Percentiles rank a stretch among this genome's conserved stretches.
Conservation (phyloP, 2,113 vertebrate genomes). For the Brienomyrus brachyistius region DNA sequence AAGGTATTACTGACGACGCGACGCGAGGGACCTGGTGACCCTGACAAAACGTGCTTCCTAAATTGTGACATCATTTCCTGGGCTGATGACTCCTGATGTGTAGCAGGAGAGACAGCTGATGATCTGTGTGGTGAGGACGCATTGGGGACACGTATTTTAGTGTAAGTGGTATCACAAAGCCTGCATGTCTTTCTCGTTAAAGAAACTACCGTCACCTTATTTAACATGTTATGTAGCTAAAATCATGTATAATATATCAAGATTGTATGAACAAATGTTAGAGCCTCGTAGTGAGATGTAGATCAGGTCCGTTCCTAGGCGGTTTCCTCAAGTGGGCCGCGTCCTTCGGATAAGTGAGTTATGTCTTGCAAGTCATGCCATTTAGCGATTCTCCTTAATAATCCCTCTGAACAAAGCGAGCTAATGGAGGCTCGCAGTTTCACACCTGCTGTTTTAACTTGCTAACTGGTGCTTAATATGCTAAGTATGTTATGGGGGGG, state of each 20-base stretch:
- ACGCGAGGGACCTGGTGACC: background rate
- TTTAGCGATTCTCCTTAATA: conserved; percentile 64
- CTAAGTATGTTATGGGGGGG: conserved; percentile 39
- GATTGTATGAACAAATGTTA: background rate
- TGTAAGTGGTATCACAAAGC: background rate
- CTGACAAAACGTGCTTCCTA: background rate
- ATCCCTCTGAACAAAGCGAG: conserved; percentile 54
- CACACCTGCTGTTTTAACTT: conserved; percentile 53
- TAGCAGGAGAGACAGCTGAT: background rate
- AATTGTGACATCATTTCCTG: background rate
- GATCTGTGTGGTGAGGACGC: background rate
- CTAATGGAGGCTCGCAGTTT: conserved; percentile 49
- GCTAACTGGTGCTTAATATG: conserved; percentile 54
- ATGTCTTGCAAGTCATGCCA: conserved; percentile 59
- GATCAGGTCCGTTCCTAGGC: conserved; percentile 23
- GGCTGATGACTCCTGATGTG: background rate
- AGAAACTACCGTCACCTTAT: background rate
- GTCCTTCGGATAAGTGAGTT: conserved; percentile 56
- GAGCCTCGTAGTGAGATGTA: background rate
- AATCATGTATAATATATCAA: background rate
- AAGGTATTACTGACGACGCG: background rate
- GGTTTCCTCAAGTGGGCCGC: conserved; percentile 31
- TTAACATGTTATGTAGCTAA: background rate
- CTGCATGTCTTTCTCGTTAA: background rate
- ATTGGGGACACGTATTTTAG: background rate